These are phyloP conservation scores for Coreoperca whiteheadi DNA, from an alignment of 2,113 vertebrate species.

Conservation along the genomic window DNA sequence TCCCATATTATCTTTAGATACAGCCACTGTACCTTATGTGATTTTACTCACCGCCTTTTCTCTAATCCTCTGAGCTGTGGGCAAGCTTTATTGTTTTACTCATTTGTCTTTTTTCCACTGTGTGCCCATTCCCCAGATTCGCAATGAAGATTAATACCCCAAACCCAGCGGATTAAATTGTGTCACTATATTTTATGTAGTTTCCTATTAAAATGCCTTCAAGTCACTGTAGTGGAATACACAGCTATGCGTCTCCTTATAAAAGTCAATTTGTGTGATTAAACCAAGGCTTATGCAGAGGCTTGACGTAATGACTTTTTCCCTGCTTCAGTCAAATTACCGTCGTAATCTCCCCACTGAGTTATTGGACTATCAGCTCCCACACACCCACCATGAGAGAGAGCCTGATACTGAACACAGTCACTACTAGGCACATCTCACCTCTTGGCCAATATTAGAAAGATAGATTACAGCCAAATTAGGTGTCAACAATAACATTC, in stretches of 20 bases:
- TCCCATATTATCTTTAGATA: constrained; percentile 38
- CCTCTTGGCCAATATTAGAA: constrained; percentile 34
- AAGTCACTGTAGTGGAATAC: constrained; percentile 57
- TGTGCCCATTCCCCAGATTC: constrained; percentile 70
- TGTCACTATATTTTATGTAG: constrained; percentile 74
- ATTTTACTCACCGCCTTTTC: constrained; percentile 56
- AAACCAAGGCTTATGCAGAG: constrained; percentile 70
- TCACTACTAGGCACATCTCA: constrained; percentile 20
- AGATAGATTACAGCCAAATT: constrained; percentile 34
- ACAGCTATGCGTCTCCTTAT: constrained; percentile 64
- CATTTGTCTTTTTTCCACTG: constrained; percentile 63
- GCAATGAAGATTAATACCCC: constrained; percentile 78
- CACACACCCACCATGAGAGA: constrained; percentile 40
- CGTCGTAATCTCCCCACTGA: constrained; percentile 68
- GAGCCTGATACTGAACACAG: constrained; percentile 30
- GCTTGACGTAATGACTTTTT: constrained; percentile 76
- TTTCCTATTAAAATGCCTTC: constrained; percentile 79
- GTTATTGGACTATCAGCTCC: constrained; percentile 69
- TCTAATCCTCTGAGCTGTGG: constrained; percentile 49
- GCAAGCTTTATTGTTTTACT: constrained; percentile 66
- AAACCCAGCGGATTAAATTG: constrained; percentile 77
- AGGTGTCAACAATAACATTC: constrained; percentile 14
- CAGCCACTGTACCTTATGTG: constrained; percentile 33
- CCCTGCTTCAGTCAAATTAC: constrained; percentile 73
- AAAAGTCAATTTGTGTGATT: constrained; percentile 84